Percentiles rank a stretch among this genome's conserved stretches.
Conservation (phyloP, 2,888 invertebrate genomes). For the Eupithecia inturbata region DNA sequence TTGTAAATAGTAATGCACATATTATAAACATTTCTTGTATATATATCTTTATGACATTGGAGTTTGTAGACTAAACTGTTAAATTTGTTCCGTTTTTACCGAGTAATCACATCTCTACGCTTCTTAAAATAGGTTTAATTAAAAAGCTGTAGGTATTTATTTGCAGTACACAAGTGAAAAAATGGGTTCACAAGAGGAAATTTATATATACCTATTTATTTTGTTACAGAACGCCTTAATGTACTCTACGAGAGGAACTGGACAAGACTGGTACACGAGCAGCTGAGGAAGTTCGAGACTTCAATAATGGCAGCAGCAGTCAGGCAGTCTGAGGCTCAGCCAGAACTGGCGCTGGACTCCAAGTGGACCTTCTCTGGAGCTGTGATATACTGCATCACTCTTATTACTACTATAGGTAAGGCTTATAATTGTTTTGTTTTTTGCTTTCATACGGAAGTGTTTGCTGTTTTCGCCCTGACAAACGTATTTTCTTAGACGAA, state of each 20-base stretch:
- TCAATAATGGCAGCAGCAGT: constrained; percentile 89
- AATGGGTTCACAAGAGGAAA: too few relatives aligned
- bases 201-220: neutral
- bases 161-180: too few relatives aligned
- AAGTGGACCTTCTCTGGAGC: constrained; percentile 94
- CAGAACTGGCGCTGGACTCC: constrained; percentile 77
- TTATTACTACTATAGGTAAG: constrained; percentile 95
- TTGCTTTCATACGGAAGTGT: neutral
- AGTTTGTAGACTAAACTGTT: too few relatives aligned
- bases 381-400: constrained; percentile 92
- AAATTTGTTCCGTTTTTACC: too few relatives aligned
- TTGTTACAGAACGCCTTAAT: constrained; percentile 88
- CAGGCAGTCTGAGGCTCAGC: constrained; percentile 77
- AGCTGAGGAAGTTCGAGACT: constrained; percentile 90
- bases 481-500: neutral
- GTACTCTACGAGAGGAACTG: constrained; percentile 93
- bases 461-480: too few relatives aligned
- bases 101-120: too few relatives aligned
- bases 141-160: too few relatives aligned
- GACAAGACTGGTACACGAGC: constrained; percentile 91
- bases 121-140: too few relatives aligned
- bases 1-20: too few relatives aligned
- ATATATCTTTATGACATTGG: too few relatives aligned
- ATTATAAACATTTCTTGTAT: too few relatives aligned
- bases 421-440: neutral